phyloP scores from a whole-genome alignment of 2,888 invertebrate genomes.

The Conomelus anceps region DNA sequence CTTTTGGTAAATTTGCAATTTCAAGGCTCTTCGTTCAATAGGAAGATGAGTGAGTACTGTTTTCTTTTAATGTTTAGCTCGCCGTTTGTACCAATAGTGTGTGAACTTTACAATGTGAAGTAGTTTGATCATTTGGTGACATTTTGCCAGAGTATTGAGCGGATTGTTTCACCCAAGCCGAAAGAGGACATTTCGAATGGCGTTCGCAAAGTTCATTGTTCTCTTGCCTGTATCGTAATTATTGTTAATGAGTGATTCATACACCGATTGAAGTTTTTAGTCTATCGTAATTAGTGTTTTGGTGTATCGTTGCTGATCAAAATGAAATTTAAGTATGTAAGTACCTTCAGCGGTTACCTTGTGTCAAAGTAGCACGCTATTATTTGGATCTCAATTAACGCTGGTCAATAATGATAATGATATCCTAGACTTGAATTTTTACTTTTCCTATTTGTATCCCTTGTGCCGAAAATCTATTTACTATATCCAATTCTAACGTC shows the following conservation, averaged over 20 bases:
- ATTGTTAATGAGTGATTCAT: conserved; percentile 28
- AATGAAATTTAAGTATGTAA: not conserved
- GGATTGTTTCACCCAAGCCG: conserved; percentile 44
- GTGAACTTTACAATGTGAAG: conserved; percentile 25
- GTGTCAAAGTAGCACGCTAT: conserved; percentile 26
- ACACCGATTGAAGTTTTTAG: not conserved
- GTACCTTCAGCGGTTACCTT: not conserved
- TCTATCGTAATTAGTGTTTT: conserved; percentile 3
- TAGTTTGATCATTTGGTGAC: conserved; percentile 32
- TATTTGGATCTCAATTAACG: conserved; percentile 35
- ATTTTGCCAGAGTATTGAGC: conserved; percentile 41
- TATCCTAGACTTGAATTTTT: conserved; percentile 25
- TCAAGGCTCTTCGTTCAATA: conserved; percentile 34
- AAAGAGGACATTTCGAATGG: conserved; percentile 48
- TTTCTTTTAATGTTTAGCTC: conserved; percentile 30
- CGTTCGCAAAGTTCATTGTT: conserved; percentile 53
- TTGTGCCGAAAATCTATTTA: not conserved
- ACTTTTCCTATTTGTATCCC: not conserved
- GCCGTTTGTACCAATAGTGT: conserved; percentile 11
- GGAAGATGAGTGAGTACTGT: conserved; percentile 36
- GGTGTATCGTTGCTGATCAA: not conserved
- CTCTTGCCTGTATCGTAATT: conserved; percentile 36
- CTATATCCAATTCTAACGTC: not conserved
- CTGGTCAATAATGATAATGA: conserved; percentile 36
- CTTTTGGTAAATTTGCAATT: conserved; percentile 37